Percentiles rank a stretch among this genome's conserved stretches.
Conservation (phyloP, 2,888 invertebrate genomes). For the Eupithecia inturbata region DNA sequence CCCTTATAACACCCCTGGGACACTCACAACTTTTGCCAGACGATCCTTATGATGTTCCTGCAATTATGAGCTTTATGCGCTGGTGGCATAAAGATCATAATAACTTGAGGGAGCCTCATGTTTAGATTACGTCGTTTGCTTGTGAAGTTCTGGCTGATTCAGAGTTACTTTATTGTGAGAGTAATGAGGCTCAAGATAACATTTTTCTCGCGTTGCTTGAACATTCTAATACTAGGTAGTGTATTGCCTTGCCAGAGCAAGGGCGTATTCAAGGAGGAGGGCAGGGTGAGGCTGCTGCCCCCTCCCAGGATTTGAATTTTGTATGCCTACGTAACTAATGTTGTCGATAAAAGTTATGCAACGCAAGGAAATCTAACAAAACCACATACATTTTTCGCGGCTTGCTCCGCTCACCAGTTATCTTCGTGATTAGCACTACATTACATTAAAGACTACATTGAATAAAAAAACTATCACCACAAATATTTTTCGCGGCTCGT, state of each 20-base stretch:
- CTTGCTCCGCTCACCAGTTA: too few relatives aligned
- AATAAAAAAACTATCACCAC: too few relatives aligned
- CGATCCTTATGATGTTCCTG: neutral
- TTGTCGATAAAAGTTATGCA: neutral
- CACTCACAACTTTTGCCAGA: conserved; percentile 4
- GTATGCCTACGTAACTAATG: neutral
- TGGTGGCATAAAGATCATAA: neutral
- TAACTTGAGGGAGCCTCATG: neutral
- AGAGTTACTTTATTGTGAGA: neutral
- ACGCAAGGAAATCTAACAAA: neutral
- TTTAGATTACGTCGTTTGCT: neutral
- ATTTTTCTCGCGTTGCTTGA: neutral
- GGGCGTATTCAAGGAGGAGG: neutral
- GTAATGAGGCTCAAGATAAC: neutral
- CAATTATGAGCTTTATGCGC: neutral
- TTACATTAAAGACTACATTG: too few relatives aligned
- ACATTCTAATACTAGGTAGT: neutral
- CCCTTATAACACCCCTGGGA: neutral
- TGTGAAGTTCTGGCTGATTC: neutral
- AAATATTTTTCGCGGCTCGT: too few relatives aligned
- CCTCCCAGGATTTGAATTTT: neutral
- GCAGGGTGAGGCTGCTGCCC: neutral
- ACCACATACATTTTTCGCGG: too few relatives aligned
- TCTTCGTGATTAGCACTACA: too few relatives aligned
- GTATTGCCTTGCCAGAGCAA: neutral